Evolutionary conservation across 2,797 vertebrate species (phyloP).

Genomic region (Sparidentex hasta): DNA sequence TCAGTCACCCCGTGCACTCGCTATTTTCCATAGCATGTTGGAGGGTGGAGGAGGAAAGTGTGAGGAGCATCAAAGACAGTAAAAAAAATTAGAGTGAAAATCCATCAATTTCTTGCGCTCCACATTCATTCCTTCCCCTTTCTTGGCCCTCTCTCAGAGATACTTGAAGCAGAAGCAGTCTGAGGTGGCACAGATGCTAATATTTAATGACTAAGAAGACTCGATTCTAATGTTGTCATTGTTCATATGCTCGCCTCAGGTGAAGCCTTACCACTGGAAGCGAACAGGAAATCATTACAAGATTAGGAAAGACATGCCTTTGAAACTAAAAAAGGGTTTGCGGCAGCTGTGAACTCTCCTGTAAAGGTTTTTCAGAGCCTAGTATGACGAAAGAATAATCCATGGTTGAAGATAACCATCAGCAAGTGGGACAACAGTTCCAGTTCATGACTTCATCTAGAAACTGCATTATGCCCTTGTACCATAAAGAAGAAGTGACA

Average conservation of each 20-base stretch:
- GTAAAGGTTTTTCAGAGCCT: conserved; percentile 29
- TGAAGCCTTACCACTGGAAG: conserved; percentile 31
- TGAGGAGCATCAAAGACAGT: conserved; percentile 50
- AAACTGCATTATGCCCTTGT: conserved; percentile 42
- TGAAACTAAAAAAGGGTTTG: conserved; percentile 34
- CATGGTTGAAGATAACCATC: conserved; percentile 45
- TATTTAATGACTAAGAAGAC: conserved; percentile 38
- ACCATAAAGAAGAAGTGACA: conserved; percentile 21
- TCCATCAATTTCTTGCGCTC: conserved; percentile 31
- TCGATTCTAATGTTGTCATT: conserved; percentile 42
- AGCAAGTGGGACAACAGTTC: conserved; percentile 45
- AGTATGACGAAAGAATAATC: conserved; percentile 34
- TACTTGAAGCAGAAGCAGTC: conserved; percentile 46
- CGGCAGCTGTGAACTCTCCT: conserved; percentile 48
- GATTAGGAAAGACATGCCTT: conserved; percentile 43
- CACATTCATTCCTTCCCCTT: conserved; percentile 14
- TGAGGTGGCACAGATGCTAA: conserved; percentile 48
- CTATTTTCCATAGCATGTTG: conserved; percentile 47
- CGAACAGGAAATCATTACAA: conserved; percentile 54
- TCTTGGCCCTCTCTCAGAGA: conserved; percentile 17
- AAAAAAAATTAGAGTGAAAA: conserved; percentile 44
- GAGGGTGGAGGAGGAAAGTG: conserved; percentile 37
- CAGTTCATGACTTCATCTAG: conserved; percentile 26
- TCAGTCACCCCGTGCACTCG: conserved; percentile 51
- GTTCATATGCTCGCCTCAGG: conserved; percentile 14